Percentiles rank a stretch among this genome's conserved stretches.
Evolutionary conservation across 2,797 vertebrate species (phyloP).

Genomic region (Serranus cabrilla): DNA sequence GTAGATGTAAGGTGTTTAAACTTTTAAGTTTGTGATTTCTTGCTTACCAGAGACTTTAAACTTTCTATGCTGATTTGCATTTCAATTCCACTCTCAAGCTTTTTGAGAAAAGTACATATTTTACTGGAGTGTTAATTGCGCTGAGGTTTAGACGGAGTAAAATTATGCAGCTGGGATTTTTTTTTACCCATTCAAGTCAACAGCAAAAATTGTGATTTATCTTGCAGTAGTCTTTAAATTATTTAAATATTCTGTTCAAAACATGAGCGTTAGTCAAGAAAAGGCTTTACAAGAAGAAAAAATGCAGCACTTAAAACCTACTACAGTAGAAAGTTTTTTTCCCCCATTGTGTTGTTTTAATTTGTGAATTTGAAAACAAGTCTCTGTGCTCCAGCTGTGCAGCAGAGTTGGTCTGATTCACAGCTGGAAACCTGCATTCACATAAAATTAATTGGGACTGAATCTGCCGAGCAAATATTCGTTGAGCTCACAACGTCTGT

Average conservation of each 20-base stretch:
- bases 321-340: background rate
- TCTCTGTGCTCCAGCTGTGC: conserved; percentile 3
- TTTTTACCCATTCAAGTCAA: background rate
- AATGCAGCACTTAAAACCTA: background rate
- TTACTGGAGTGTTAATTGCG: background rate
- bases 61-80: background rate
- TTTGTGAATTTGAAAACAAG: background rate
- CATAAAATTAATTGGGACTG: conserved; percentile 1
- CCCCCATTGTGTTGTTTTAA: background rate
- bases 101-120: background rate
- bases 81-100: background rate
- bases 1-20: background rate
- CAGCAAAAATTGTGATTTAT: background rate
- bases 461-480: conserved; percentile 21
- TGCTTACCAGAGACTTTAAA: background rate
- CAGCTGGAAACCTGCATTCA: conserved; percentile 18
- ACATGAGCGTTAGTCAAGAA: background rate
- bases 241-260: conserved; percentile 6
- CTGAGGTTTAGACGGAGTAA: background rate
- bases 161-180: background rate
- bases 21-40: background rate
- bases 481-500: conserved; percentile 39
- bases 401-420: background rate
- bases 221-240: background rate
- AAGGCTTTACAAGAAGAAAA: background rate